A percentile compares a stretch with the other conserved stretches of the same genome.
Conservation (phyloP, 2,888 invertebrate species). For the Calliopum simillimum region DNA sequence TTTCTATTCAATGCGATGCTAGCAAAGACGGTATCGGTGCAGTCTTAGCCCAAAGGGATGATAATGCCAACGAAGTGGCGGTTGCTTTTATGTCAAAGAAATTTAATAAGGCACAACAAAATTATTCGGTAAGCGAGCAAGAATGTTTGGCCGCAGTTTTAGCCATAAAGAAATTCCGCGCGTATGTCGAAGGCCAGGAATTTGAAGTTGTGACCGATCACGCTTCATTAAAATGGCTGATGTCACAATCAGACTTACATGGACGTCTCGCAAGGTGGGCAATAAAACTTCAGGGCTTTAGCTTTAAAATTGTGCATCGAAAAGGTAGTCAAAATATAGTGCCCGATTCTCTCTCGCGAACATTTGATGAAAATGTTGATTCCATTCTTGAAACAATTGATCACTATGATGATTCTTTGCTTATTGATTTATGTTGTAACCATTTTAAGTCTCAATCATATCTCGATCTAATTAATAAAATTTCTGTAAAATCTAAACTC, state of each 20-base stretch:
- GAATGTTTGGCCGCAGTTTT: slow-evolving; percentile 9
- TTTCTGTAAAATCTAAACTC: too few relatives aligned
- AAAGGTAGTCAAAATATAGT: slow-evolving; percentile 12
- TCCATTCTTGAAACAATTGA: too few relatives aligned
- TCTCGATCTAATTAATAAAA: too few relatives aligned
- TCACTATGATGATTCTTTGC: background rate
- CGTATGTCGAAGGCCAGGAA: background rate
- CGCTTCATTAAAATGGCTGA: too few relatives aligned
- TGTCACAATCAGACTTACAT: too few relatives aligned
- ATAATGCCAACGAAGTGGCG: background rate
- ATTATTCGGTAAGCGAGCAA: background rate
- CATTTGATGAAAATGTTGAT: background rate
- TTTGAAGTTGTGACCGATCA: background rate
- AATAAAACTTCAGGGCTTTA: slow-evolving; percentile 18
- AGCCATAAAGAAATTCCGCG: background rate
- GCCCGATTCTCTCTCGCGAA: too few relatives aligned
- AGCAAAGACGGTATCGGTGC: background rate
- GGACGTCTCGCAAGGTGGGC: slow-evolving; percentile 21
- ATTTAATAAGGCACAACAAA: slow-evolving; percentile 2
- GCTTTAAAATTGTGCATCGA: slow-evolving; percentile 20
- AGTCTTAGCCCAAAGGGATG: slow-evolving; percentile 13
- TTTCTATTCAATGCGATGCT: slow-evolving; percentile 8
- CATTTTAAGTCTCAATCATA: slow-evolving; percentile 1
- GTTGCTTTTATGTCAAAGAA: slow-evolving; percentile 16
- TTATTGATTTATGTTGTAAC: slow-evolving; percentile 7